Conservation (phyloP, 2,797 vertebrate species). For the Tarsius wallacei region DNA sequence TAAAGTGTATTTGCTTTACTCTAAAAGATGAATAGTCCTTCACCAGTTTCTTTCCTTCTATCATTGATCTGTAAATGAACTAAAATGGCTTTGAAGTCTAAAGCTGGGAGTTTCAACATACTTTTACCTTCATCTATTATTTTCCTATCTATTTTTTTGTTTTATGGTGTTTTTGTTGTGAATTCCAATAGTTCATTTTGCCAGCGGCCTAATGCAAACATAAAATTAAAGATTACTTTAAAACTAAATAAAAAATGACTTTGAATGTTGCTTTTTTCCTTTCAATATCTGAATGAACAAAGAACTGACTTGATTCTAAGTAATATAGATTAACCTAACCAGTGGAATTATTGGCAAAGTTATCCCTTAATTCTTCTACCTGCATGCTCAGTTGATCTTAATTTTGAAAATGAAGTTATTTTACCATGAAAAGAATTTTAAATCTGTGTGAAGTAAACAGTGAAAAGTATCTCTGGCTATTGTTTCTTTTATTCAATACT, state of each 20-base stretch:
- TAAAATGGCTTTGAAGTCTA: neutral
- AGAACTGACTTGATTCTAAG: neutral
- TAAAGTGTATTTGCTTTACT: neutral
- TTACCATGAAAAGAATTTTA: neutral
- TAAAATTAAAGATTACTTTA: conserved; percentile 22
- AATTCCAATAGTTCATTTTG: neutral
- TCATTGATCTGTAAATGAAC: neutral
- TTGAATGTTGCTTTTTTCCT: neutral
- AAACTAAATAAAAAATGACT: neutral
- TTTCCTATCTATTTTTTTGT: neutral
- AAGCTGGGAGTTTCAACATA: neutral
- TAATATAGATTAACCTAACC: neutral
- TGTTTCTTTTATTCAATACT: neutral
- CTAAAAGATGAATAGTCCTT: neutral
- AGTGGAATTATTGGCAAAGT: neutral
- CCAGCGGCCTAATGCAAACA: neutral
- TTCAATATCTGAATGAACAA: neutral
- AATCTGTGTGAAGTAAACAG: neutral
- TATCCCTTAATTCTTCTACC: neutral
- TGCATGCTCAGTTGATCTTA: neutral
- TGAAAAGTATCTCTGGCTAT: neutral
- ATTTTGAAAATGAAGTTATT: neutral
- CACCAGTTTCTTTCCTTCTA: neutral
- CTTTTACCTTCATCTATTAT: neutral
- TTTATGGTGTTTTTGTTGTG: neutral